phyloP scores from a whole-genome alignment of 2,888 invertebrate species.

The Chrysina gloriosa region DNA sequence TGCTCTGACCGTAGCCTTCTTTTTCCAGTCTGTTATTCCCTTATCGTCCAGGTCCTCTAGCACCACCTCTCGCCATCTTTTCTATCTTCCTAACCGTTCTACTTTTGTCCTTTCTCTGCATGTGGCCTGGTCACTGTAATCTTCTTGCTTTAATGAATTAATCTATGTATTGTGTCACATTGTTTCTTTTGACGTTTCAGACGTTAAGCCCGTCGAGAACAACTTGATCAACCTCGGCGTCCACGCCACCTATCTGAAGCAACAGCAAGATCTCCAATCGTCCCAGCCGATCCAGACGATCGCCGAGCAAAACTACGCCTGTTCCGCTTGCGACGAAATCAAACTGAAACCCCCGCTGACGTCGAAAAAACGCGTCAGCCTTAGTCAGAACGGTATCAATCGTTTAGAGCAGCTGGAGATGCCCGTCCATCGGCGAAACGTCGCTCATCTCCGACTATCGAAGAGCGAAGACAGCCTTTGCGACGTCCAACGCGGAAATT shows the following conservation, averaged over 20 bases:
- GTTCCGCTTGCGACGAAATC: slow-evolving; percentile 2
- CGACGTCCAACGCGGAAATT: slow-evolving; percentile 20
- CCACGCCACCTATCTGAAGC: slow-evolving; percentile 57
- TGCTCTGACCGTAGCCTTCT: no score
- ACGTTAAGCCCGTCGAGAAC: slow-evolving; percentile 45
- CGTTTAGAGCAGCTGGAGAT: slow-evolving; percentile 39
- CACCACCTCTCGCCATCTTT: no score
- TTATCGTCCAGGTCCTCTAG: no score
- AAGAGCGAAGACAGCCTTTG: slow-evolving; percentile 60
- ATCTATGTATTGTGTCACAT: no score
- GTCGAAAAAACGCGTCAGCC: slow-evolving; percentile 49
- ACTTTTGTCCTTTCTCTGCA: no score
- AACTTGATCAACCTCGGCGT: slow-evolving; percentile 57
- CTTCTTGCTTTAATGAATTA: no score
- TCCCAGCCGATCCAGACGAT: not conserved
- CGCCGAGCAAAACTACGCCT: not conserved
- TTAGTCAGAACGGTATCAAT: slow-evolving; percentile 54
- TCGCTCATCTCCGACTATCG: slow-evolving; percentile 51
- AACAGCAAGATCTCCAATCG: slow-evolving; percentile 46
- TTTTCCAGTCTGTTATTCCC: no score
- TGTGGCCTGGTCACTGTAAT: no score
- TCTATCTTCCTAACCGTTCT: no score
- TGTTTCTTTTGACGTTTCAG: slow-evolving; percentile 42
- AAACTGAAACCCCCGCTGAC: not conserved
- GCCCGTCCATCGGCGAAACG: slow-evolving; percentile 25